Conservation (phyloP, 1,140 invertebrate genomes). For the Drosophila willistoni region DNA sequence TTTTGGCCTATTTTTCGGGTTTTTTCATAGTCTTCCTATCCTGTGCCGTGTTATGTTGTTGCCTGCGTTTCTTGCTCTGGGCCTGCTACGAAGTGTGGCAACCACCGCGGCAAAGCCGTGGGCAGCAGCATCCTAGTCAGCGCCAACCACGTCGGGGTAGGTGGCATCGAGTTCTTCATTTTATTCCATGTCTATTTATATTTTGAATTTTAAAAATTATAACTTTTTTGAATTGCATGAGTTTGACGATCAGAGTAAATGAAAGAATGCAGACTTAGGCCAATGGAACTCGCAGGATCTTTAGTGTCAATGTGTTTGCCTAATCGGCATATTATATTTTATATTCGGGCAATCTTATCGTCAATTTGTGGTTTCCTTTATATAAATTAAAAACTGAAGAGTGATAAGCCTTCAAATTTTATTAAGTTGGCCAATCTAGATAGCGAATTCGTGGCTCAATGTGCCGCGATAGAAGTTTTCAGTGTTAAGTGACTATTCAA, state of each 20-base stretch:
- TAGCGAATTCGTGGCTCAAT: not conserved
- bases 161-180: not conserved
- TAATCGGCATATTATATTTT: not conserved
- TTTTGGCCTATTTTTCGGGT: conserved; percentile 63
- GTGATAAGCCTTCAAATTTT: conserved; percentile 11
- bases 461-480: conserved; percentile 16
- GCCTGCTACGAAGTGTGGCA: conserved; percentile 54
- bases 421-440: conserved; percentile 40
- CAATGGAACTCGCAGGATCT: not conserved
- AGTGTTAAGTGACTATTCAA: conserved; percentile 41
- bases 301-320: not conserved
- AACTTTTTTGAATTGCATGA: no score
- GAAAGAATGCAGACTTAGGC: no score
- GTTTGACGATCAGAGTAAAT: no score
- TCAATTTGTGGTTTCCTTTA: conserved; percentile 1
- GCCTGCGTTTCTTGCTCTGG: conserved; percentile 61
- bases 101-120: not conserved
- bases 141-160: conserved; percentile 17
- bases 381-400: conserved; percentile 15
- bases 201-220: no score
- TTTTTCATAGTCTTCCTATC: conserved; percentile 67
- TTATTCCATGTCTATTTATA: no score
- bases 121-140: not conserved
- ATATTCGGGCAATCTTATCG: conserved; percentile 3
- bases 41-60: conserved; percentile 61